Base-by-base conservation (phyloP, 1,140 invertebrate genomes). In the Rhyzopertha dominica region DNA sequence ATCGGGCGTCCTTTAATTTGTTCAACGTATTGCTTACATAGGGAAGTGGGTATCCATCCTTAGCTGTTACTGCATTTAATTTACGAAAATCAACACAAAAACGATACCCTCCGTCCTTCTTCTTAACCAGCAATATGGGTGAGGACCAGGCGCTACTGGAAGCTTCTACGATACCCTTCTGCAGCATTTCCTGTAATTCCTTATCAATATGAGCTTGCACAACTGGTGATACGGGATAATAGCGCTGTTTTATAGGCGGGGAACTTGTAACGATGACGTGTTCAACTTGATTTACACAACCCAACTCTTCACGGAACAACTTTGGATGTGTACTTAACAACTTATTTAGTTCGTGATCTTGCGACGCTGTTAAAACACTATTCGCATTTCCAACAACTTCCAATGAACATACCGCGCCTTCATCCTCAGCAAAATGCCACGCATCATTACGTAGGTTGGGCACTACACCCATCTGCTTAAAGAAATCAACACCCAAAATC, bases 21-120 rank as follows among this genome's bases (percentile, higher is more conserved):
- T 59, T 52, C 2, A 67, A 24, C 10, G 62, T 59, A 1, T 45
- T 26, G 9, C 49, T 29, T 16, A 66, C 61, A 10, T 57, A 22
- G 0, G 56, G 56, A n/a, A n/a, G n/a, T n/a, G n/a, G n/a, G n/a
- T n/a, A n/a, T n/a, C n/a, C n/a, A n/a, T n/a, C n/a, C n/a, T n/a
- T n/a, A n/a, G n/a, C n/a, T n/a, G n/a, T n/a, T n/a, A n/a, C 14
- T 51, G 36, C 7, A 40, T 25, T 24, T n/a, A n/a, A n/a, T n/a
- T n/a, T n/a, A n/a, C n/a, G n/a, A n/a, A n/a, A n/a, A n/a, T n/a
- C n/a, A n/a, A n/a, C n/a, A n/a, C n/a, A n/a, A n/a, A n/a, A n/a
- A n/a, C n/a, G n/a, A n/a, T n/a, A n/a, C n/a, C n/a, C 49, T 55
- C 44, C 51, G 22, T 57, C 51, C 18, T 48, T 23, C 17, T 63